phyloP scores from a whole-genome alignment of 1,140 invertebrate species.

The Chironomus tepperi region DNA sequence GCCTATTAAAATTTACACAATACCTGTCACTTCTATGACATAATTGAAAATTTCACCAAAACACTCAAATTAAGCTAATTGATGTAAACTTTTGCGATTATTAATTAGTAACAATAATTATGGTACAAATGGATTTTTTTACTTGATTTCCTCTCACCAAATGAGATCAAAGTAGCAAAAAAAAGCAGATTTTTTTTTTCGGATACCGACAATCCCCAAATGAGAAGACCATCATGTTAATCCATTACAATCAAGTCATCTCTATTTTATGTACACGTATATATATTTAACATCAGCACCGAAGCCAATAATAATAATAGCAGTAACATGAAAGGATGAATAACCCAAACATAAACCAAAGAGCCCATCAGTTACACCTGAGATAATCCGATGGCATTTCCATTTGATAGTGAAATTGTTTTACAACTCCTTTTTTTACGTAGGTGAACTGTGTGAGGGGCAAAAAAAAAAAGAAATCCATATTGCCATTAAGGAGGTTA shows the following conservation, averaged over 20 bases:
- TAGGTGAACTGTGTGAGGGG: neutral
- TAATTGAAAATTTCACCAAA: too few relatives aligned
- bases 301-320: neutral
- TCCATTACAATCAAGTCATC: neutral
- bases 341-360: conserved; percentile 11
- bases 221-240: neutral
- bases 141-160: too few relatives aligned
- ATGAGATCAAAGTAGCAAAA: neutral
- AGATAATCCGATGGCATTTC: neutral
- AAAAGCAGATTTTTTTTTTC: neutral
- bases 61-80: too few relatives aligned
- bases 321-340: neutral
- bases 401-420: conserved; percentile 1
- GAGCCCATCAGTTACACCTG: conserved; percentile 5
- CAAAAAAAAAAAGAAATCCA: neutral
- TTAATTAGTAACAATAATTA: too few relatives aligned
- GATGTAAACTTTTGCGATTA: too few relatives aligned
- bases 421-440: neutral
- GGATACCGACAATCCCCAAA: neutral
- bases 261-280: neutral
- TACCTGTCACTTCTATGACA: too few relatives aligned
- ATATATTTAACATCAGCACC: neutral
- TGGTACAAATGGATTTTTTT: too few relatives aligned
- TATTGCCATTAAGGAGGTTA: neutral
- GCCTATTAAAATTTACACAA: too few relatives aligned